phyloP scores from a whole-genome alignment of 2,113 vertebrate genomes.

The Synodontis membranacea region DNA sequence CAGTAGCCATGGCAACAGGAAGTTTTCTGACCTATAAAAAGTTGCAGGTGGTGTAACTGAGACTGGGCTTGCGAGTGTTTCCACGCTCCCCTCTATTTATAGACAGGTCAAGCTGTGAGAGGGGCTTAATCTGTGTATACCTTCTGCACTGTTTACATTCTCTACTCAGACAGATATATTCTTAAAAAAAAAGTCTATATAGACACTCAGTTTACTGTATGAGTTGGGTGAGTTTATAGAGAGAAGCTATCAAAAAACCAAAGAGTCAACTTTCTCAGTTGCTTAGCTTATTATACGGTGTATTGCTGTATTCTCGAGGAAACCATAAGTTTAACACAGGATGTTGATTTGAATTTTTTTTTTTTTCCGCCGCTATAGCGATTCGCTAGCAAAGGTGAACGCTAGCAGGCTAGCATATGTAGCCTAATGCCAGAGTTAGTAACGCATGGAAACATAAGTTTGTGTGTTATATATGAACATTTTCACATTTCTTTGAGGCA shows the following conservation, averaged over 20 bases:
- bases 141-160: not conserved
- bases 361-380: not conserved
- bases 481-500: not conserved
- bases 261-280: not conserved
- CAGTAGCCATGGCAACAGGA: conserved; percentile 72
- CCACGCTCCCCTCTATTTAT: conserved; percentile 69
- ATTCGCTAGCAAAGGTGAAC: not conserved
- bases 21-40: conserved; percentile 75
- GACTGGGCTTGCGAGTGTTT: conserved; percentile 61
- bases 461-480: not conserved
- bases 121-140: conserved; percentile 30
- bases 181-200: not conserved
- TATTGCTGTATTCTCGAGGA: not conserved
- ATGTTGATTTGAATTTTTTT: not conserved
- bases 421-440: not conserved
- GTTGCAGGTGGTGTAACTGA: conserved; percentile 70
- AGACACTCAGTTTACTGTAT: not conserved
- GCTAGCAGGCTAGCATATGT: not conserved
- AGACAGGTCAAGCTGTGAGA: conserved; percentile 58
- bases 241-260: not conserved
- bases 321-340: not conserved
- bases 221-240: not conserved
- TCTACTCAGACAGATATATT: conserved; percentile 44
- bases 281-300: not conserved
- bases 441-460: not conserved